Evolutionary conservation across 2,113 vertebrate genomes (phyloP), one percentile per base, ranked within the genome.

Genomic region (Callaeas wilsoni): DNA sequence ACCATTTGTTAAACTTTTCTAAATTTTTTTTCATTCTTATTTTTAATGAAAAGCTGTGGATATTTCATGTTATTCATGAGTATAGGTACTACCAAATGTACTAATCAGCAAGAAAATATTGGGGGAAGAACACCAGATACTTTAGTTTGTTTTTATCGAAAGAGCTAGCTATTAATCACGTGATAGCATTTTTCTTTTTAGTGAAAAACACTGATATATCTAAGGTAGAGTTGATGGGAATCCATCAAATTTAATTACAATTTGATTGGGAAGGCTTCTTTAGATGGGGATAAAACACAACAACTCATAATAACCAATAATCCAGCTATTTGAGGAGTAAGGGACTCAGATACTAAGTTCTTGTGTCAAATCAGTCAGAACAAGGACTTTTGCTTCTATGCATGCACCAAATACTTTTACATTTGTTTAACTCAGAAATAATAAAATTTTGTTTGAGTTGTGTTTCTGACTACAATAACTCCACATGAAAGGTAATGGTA

Each of bases 391-490:
- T 52, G 69, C 18, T 60, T 92, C 73, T 91, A 16, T 73, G 14
- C 2, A 0, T 92, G 32, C 22, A 59, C 57, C 64, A 74, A 76
- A 95, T 74, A 59, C 23, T 26, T 67, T 65, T 86, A 50, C 41
- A 87, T 25, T 84, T 88, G 37, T 81, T 86, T 91, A 93, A 85
- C n/a, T 90, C 60, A 47, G 60, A 92, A 92, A 87, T 68, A 90
- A 56, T 73, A 64, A 74, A 20, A 56, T 83, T 41, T 26, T 74
- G 3, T 90, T 94, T 94, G 68, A 89, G 8, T 42, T 79, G 7
- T 75, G 37, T 60, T 87, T 79, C 49, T 84, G 35, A 53, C 33
- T 75, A 30, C 21, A 57, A 10, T 62, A 88, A 83, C 49, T 70
- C 84, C 39, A 64, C 37, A 33, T 55, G 55, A 64, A 74, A 90